Conservation (phyloP, 2,797 vertebrate genomes). For the Erethizon dorsatum region DNA sequence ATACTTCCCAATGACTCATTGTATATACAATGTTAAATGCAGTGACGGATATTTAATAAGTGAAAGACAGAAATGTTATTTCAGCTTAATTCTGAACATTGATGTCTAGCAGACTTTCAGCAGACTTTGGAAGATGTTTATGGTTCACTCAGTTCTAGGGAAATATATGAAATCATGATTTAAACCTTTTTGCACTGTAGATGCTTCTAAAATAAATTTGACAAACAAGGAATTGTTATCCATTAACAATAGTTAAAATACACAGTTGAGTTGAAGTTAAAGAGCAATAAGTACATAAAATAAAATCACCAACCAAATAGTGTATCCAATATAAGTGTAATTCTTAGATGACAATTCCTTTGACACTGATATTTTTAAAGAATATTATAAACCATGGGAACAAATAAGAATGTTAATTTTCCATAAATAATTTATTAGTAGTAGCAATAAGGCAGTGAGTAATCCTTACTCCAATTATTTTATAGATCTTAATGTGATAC, state of each 20-base stretch:
- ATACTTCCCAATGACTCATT: constrained; percentile 57
- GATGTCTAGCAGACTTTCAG: neutral
- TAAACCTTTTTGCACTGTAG: constrained; percentile 65
- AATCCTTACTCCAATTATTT: neutral
- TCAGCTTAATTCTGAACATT: constrained; percentile 51
- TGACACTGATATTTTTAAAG: neutral
- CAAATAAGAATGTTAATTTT: constrained; percentile 5
- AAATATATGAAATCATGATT: constrained; percentile 66
- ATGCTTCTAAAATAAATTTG: constrained; percentile 57
- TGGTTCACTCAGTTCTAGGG: constrained; percentile 17
- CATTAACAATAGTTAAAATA: constrained; percentile 48
- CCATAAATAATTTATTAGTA: neutral
- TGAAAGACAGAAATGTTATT: constrained; percentile 40
- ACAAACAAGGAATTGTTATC: constrained; percentile 54
- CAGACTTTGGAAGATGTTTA: constrained; percentile 55
- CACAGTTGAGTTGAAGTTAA: constrained; percentile 26
- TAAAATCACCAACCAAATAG: constrained; percentile 49
- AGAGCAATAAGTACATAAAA: constrained; percentile 59
- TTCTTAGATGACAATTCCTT: neutral
- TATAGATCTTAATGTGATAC: neutral
- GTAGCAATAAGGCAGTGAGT: neutral
- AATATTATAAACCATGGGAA: neutral
- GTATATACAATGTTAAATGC: constrained; percentile 29
- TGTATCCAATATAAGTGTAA: neutral
- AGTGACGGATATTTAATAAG: constrained; percentile 62